Evolutionary conservation across 2,888 invertebrate genomes (phyloP).

Genomic region (Piscicola geometra): DNA sequence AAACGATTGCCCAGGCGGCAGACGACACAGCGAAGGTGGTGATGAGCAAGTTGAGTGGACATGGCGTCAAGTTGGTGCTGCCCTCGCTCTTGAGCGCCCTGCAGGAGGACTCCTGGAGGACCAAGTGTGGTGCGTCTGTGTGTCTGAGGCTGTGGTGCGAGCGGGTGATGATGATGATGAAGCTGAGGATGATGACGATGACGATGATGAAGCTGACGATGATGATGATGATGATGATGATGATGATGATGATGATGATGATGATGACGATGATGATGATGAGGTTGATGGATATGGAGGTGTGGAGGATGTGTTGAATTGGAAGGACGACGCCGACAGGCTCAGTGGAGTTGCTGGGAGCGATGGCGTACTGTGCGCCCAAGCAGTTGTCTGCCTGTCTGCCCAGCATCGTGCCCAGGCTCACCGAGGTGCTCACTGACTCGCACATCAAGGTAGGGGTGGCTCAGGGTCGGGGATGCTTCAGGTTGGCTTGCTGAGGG

Average conservation of each 20-base stretch:
- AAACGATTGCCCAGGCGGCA: constrained; percentile 68
- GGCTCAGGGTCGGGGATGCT: too few species aligned
- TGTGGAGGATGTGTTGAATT: too few species aligned
- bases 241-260: constrained; percentile 34
- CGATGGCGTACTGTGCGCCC: constrained; percentile 98
- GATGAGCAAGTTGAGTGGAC: constrained; percentile 82
- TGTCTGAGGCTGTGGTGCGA: not conserved
- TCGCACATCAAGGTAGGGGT: constrained; percentile 89
- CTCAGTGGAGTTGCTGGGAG: constrained; percentile 88
- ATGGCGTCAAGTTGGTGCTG: constrained; percentile 93
- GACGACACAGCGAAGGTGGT: constrained; percentile 94
- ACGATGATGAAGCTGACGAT: too few species aligned
- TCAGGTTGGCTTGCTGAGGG: too few species aligned
- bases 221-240: constrained; percentile 37
- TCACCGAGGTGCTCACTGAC: constrained; percentile 92
- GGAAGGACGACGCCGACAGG: constrained; percentile 63
- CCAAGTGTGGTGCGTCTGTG: constrained; percentile 57
- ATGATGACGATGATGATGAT: constrained; percentile 29
- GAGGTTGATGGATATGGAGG: constrained; percentile 26
- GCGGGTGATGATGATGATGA: too few species aligned
- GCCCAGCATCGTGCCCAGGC: constrained; percentile 93
- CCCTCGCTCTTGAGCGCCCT: constrained; percentile 86
- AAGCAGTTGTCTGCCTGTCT: constrained; percentile 95
- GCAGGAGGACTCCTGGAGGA: constrained; percentile 97
- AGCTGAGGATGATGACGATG: too few species aligned